phyloP scores from a whole-genome alignment of 2,797 vertebrate species.

The Diplodus puntazzo region DNA sequence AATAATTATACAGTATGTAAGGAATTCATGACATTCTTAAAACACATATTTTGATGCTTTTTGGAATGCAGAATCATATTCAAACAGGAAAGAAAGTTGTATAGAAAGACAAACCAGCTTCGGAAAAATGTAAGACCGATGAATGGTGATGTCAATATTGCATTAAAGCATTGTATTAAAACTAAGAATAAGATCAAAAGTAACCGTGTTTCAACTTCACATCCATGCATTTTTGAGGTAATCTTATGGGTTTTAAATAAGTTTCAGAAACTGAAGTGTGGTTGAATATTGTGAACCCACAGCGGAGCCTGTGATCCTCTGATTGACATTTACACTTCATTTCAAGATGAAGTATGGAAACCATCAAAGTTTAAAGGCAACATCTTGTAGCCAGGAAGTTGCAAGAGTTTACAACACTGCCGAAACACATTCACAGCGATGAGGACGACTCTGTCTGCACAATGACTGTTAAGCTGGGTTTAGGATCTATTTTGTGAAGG shows the following conservation, averaged over 20 bases:
- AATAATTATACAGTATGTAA: neutral
- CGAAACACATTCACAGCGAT: neutral
- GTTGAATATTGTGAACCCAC: slow-evolving; percentile 5
- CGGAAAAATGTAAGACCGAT: neutral
- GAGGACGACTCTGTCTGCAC: neutral
- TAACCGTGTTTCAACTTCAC: neutral
- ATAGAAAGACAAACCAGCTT: neutral
- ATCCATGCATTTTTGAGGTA: slow-evolving; percentile 11
- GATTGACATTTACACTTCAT: slow-evolving; percentile 13
- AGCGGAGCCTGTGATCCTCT: neutral
- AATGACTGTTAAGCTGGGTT: neutral
- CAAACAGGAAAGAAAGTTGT: neutral
- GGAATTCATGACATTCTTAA: neutral
- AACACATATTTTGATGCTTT: neutral
- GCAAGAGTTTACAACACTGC: slow-evolving; percentile 2
- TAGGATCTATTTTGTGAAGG: neutral
- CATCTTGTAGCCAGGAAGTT: neutral
- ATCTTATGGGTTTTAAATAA: slow-evolving; percentile 17
- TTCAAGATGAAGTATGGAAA: slow-evolving; percentile 5
- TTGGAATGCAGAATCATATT: neutral
- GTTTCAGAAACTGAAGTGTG: neutral
- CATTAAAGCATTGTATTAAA: neutral
- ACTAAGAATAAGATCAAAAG: neutral
- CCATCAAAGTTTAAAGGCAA: neutral
- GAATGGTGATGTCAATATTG: neutral